Percentiles rank a stretch among this genome's conserved stretches.
Conservation (phyloP, 2,888 invertebrate genomes). For the Nomada flava region DNA sequence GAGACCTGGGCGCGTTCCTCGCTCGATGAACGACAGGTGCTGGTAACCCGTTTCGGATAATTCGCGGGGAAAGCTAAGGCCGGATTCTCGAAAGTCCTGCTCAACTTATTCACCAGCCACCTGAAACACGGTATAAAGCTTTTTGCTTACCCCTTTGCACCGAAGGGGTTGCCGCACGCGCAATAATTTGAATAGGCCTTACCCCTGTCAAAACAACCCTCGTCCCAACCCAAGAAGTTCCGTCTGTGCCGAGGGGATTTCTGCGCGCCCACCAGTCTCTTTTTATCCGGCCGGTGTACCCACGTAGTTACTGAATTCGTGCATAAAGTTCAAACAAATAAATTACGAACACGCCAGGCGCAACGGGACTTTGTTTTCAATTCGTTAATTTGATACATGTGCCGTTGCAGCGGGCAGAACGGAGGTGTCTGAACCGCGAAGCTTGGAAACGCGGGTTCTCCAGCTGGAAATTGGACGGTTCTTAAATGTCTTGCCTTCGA, state of each 20-base stretch:
- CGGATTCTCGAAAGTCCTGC: constrained; percentile 57
- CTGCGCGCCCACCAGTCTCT: constrained; percentile 43
- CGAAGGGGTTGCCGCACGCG: constrained; percentile 64
- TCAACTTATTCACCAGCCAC: constrained; percentile 53
- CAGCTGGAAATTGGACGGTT: constrained; percentile 16
- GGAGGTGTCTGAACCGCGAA: constrained; percentile 40
- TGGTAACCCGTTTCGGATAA: constrained; percentile 59
- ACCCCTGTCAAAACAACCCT: constrained; percentile 71
- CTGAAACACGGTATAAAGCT: constrained; percentile 57
- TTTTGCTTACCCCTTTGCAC: constrained; percentile 50
- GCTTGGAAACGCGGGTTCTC: constrained; percentile 25
- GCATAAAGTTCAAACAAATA: constrained; percentile 52
- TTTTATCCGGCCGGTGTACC: constrained; percentile 58
- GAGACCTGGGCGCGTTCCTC: neutral
- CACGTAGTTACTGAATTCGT: constrained; percentile 48
- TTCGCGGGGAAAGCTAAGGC: constrained; percentile 41
- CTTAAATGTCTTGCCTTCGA: neutral
- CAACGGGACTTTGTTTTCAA: constrained; percentile 39
- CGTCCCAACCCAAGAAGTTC: constrained; percentile 63
- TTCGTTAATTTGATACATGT: constrained; percentile 41
- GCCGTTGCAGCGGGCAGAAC: constrained; percentile 9
- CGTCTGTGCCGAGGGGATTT: constrained; percentile 60
- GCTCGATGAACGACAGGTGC: constrained; percentile 38
- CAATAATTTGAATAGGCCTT: constrained; percentile 72
- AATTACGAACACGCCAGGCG: constrained; percentile 45